Base-by-base conservation (phyloP, 1,140 invertebrate species). In the Brevipalpus yothersi region DNA sequence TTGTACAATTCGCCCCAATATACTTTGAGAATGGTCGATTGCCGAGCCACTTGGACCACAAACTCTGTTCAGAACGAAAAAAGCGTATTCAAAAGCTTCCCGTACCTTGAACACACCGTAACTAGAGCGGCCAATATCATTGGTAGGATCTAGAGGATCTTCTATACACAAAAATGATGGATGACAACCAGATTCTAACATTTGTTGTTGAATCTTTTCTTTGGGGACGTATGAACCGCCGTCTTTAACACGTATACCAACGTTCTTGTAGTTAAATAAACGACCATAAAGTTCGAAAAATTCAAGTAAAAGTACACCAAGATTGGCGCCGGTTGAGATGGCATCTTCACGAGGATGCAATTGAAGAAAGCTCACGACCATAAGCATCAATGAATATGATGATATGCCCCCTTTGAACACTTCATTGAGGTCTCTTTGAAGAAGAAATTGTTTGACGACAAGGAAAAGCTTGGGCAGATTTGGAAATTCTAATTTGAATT, bases 381-480 rank as follows among this genome's bases (percentile, higher is more conserved):
- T 91, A 59, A 98, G 80, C 71, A 97, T 95, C 63, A 99, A 80
- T 70, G 90, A 91, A 73, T 99, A 99, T 45, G 92, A 97, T 63
- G 90, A 92, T 67, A 98, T 94, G 69, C 94, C 94, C 65, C 94
- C 92, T 56, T 90, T 95, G 75, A 94, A 98, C 54, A 97, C 93
- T 80, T 97, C 92, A 75, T 97, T 97, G 66, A 98, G 79, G 77
- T 95, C 89, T 72, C 92, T 79, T 74, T 96, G 86, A 56, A 94
- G 76, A 59, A 97, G 79, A 76, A 95, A 97, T 75, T 96, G 91
- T 75, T 98, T 98, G 62, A 98, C 77, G 57, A 96, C 90, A 73
- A 96, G 82, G 63, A 96, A 90, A 66, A 97, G 76, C 68, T 92
- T 93, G 31, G 84, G 81, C 62, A 97, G 75, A 58, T 83, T 81